Conservation (phyloP, 2,888 invertebrate genomes). For the Rhagium mordax region DNA sequence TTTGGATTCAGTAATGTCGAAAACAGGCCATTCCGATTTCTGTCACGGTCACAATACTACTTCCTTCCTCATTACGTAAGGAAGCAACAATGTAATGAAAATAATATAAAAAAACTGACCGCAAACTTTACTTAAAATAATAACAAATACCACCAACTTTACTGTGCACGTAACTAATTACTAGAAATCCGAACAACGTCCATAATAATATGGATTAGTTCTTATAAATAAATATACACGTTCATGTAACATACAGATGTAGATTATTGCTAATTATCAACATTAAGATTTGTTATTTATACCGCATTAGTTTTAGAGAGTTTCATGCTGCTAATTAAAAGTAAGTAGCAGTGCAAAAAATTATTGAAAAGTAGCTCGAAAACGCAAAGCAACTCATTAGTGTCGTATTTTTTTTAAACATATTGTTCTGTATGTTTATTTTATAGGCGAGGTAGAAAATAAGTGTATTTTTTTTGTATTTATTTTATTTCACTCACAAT, state of each 20-base stretch:
- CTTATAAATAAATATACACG: background rate
- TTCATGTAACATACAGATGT: background rate
- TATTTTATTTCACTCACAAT: too few species aligned
- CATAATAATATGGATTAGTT: background rate
- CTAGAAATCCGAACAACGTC: background rate
- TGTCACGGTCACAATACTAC: too few species aligned
- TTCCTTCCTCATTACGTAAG: too few species aligned
- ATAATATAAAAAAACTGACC: background rate
- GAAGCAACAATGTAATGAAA: too few species aligned
- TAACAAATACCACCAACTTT: background rate
- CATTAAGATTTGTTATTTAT: background rate
- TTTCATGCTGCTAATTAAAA: background rate
- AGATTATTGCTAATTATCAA: background rate
- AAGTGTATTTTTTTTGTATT: too few species aligned
- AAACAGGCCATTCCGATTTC: too few species aligned
- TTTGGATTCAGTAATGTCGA: too few species aligned
- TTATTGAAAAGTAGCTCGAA: background rate
- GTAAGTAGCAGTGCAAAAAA: background rate
- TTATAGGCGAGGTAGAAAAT: too few species aligned
- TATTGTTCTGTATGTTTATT: too few species aligned
- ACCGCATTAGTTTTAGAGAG: background rate
- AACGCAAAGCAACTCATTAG: background rate
- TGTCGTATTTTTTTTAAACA: too few species aligned
- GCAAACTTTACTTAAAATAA: background rate
- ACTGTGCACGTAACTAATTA: background rate